Evolutionary conservation across 2,888 invertebrate species (phyloP), one percentile per base, ranked within the genome.

Genomic region (Lasioglossum morio): DNA sequence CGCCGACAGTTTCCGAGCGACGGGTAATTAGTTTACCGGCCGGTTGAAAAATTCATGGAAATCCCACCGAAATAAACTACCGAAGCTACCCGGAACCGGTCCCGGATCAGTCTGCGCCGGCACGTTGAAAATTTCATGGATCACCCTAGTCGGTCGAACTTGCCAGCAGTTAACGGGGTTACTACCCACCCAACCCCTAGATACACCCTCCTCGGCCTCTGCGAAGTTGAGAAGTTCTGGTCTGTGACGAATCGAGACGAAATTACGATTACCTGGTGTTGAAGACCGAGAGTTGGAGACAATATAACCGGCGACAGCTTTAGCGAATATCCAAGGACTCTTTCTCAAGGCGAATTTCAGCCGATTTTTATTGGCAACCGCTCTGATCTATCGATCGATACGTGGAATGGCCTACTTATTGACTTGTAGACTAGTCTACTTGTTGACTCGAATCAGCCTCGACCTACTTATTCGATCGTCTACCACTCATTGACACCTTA

Each of bases 1-100:
- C 16, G 72, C 37, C 57, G 46, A 30, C 40, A n/a, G 57, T 46
- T 81, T 7, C 27, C 27, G 48, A 82, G 27, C 34, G 48, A 27
- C 2, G n/a, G 19, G 16, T 80, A 72, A 83, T 83, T 75, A 48
- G 70, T 72, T 75, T 48, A 40, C 23, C 70, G 14, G 60, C 12
- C 37, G 63, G 27, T 14, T 76, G 57, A 82, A 82, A 84, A 82
- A 84, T 77, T 84, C 77, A 77, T 30, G 76, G 43, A 69, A 77
- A 37, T 73, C 57, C 27, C 73, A 10, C 14, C 40, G 14, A 12
- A 57, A 69, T 60, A 30, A 74, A 46, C 77, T n/a, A 23, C 69
- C 27, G 16, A n/a, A 30, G 30, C 34, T 16, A 19, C n/a, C 30
- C 34, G 16, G 34, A 19, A 27, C 27, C 8, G 75, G n/a, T n/a